Percentiles rank a stretch among this genome's conserved stretches.
Evolutionary conservation across 1,140 invertebrate species (phyloP).

Genomic region (Chelonus insularis): DNA sequence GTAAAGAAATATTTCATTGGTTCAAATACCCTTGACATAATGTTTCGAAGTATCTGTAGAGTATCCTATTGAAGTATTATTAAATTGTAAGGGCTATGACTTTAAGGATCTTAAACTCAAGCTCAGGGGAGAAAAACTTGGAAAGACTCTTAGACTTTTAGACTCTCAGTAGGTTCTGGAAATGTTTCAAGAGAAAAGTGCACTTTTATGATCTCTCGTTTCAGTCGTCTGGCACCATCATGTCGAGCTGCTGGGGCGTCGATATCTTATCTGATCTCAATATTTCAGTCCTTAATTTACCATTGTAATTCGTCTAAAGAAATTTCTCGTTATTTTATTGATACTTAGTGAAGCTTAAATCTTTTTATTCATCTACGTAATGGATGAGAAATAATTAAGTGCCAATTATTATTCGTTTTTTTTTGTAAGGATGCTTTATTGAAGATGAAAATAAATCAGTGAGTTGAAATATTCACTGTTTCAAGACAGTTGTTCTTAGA

Average conservation of each 20-base stretch:
- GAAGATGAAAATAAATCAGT: no score
- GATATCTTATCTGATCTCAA: conserved; percentile 27
- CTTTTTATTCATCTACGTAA: no score
- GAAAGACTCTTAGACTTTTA: conserved; percentile 20
- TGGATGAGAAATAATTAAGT: no score
- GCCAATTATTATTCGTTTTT: no score
- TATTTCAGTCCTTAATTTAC: conserved; percentile 22
- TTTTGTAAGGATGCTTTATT: no score
- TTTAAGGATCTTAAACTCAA: background rate
- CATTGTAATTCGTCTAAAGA: background rate
- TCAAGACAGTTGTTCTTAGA: no score
- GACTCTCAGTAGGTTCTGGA: background rate
- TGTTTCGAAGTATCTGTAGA: background rate
- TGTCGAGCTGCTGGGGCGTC: conserved; percentile 4
- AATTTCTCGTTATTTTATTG: no score
- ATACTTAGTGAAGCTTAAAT: no score
- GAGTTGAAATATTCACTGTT: no score
- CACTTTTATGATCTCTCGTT: conserved; percentile 28
- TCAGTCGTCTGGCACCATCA: background rate
- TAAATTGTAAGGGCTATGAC: conserved; percentile 11
- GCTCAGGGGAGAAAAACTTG: background rate
- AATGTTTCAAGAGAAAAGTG: conserved; percentile 27
- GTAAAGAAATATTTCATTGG: background rate
- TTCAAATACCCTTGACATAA: background rate
- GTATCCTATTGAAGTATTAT: conserved; percentile 3